A percentile compares a stretch with the other conserved stretches of the same genome.
Conservation (phyloP, 2,888 invertebrate genomes). For the Camponotus fellah region DNA sequence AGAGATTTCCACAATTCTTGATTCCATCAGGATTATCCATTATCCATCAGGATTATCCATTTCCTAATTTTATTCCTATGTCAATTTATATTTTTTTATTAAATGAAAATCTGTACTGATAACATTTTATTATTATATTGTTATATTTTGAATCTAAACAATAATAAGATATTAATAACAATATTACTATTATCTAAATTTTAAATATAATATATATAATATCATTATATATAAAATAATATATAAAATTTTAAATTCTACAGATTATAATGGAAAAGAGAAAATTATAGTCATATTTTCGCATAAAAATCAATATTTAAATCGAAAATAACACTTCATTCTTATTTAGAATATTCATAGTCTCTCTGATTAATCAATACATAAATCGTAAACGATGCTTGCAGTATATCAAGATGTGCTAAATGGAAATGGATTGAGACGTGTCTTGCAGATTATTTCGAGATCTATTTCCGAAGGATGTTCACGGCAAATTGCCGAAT, state of each 20-base stretch:
- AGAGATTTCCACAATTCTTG: constrained; percentile 22
- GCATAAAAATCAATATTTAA: neutral
- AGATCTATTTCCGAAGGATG: constrained; percentile 37
- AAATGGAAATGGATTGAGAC: constrained; percentile 59
- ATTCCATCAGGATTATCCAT: neutral
- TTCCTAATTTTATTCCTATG: neutral
- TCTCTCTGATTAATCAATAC: neutral
- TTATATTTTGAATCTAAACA: too few relatives aligned
- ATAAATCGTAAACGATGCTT: neutral
- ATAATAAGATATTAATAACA: too few relatives aligned
- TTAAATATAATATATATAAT: too few relatives aligned
- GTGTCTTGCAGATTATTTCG: constrained; percentile 6
- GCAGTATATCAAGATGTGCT: constrained; percentile 19
- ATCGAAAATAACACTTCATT: neutral
- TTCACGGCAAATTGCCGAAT: constrained; percentile 73
- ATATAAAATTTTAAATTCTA: neutral
- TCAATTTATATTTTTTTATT: neutral
- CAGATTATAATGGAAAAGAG: neutral
- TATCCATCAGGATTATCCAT: neutral
- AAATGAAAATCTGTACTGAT: neutral
- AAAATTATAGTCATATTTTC: neutral
- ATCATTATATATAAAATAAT: too few relatives aligned
- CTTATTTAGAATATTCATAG: neutral
- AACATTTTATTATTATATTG: too few relatives aligned
- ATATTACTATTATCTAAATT: too few relatives aligned